These are phyloP conservation scores for Micromesistius poutassou DNA, from an alignment of 2,797 vertebrate species.

Conservation along the genomic window DNA sequence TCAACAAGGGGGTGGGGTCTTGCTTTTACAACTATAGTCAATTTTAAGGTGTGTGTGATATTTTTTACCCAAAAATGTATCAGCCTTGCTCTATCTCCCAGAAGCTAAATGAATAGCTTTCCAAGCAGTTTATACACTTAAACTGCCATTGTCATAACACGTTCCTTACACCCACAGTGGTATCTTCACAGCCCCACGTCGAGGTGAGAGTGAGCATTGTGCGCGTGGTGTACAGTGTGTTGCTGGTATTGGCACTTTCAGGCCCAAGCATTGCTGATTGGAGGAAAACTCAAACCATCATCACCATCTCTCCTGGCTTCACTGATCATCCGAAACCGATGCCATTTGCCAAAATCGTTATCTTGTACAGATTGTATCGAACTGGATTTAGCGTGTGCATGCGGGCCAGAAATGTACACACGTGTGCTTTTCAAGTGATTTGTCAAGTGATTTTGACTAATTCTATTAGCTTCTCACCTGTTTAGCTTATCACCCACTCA, in stretches of 20 bases:
- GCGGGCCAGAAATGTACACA: not conserved
- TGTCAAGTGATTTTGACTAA: too few species aligned
- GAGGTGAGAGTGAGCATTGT: not conserved
- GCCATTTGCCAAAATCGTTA: too few species aligned
- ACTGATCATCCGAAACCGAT: too few species aligned
- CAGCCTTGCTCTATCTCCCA: not conserved
- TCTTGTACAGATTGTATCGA: too few species aligned
- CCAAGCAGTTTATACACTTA: not conserved
- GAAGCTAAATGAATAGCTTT: not conserved
- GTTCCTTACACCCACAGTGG: not conserved
- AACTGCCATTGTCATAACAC: not conserved
- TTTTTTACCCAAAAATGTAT: not conserved
- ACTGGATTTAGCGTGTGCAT: too few species aligned
- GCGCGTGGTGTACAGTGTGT: not conserved
- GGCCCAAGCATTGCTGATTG: not conserved
- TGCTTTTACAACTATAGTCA: constrained; percentile 14
- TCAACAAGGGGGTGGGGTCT: constrained; percentile 6
- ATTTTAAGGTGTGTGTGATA: constrained; percentile 15
- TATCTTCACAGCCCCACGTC: not conserved
- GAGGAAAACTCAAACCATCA: not conserved
- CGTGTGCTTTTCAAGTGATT: too few species aligned
- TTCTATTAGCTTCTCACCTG: not conserved
- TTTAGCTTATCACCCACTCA: too few species aligned
- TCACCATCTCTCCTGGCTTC: too few species aligned
- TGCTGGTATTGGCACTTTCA: not conserved